Evolutionary conservation across 2,888 invertebrate genomes (phyloP).

Genomic region (Nemotelus nigrinus): DNA sequence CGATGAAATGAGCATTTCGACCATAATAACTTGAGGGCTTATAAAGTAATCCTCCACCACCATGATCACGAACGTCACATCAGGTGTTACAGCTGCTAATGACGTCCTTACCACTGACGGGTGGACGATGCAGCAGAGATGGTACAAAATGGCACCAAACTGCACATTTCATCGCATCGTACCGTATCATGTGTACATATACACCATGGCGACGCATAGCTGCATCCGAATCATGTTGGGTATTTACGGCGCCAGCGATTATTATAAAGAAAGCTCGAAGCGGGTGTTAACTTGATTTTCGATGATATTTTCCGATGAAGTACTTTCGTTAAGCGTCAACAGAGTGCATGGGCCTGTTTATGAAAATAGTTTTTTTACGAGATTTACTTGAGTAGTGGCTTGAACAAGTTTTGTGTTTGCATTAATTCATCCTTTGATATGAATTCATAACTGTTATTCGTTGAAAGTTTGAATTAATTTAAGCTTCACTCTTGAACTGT

Average conservation of each 20-base stretch:
- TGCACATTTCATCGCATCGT: neutral
- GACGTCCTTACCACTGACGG: too few species aligned
- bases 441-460: neutral
- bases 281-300: constrained; percentile 8
- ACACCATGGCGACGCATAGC: neutral
- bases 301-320: neutral
- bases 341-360: neutral
- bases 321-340: neutral
- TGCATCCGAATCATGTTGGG: neutral
- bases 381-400: too few species aligned
- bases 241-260: constrained; percentile 14
- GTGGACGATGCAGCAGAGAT: constrained; percentile 29
- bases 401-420: neutral
- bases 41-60: constrained; percentile 20
- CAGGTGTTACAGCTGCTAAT: constrained; percentile 19
- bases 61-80: neutral
- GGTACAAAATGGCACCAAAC: constrained; percentile 12
- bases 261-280: constrained; percentile 6
- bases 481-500: too few species aligned
- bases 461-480: too few species aligned
- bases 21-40: constrained; percentile 20
- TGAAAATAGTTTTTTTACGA: too few species aligned
- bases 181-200: neutral
- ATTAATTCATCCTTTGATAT: neutral
- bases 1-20: neutral